phyloP scores from a whole-genome alignment of 2,888 invertebrate genomes.

The Pelosia muscerda region DNA sequence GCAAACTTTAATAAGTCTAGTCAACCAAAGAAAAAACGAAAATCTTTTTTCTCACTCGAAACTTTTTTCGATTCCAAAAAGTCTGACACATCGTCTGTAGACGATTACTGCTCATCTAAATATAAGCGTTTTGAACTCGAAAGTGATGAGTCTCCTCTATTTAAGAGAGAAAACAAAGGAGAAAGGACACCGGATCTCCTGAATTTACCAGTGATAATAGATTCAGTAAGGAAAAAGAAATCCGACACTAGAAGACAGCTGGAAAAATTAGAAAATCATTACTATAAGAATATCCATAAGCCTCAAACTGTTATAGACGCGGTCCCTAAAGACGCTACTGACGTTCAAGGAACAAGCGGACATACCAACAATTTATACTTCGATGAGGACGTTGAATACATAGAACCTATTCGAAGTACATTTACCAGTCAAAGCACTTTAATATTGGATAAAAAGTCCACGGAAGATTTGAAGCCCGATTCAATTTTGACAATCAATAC shows the following conservation, averaged over 20 bases:
- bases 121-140: conserved; percentile 84
- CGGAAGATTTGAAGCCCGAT: conserved; percentile 65
- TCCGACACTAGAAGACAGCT: conserved; percentile 80
- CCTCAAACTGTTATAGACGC: conserved; percentile 78
- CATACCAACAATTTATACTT: conserved; percentile 75
- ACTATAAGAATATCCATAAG: conserved; percentile 77
- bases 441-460: conserved; percentile 76
- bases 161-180: conserved; percentile 69
- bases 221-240: conserved; percentile 80
- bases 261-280: conserved; percentile 83
- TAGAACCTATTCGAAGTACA: conserved; percentile 83
- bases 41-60: conserved; percentile 84
- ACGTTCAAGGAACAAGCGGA: conserved; percentile 78
- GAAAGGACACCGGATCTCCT: conserved; percentile 81
- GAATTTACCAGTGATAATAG: conserved; percentile 80
- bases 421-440: conserved; percentile 84
- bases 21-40: conserved; percentile 82
- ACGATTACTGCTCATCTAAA: conserved; percentile 84
- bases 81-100: conserved; percentile 82
- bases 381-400: conserved; percentile 83
- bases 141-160: conserved; percentile 82
- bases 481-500: conserved; percentile 79
- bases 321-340: conserved; percentile 79
- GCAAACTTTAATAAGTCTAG: conserved; percentile 75
- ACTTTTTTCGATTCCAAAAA: conserved; percentile 83